These are phyloP conservation scores for Hippocampus mohnikei DNA, from an alignment of 2,113 vertebrate genomes.

Conservation along the genomic window DNA sequence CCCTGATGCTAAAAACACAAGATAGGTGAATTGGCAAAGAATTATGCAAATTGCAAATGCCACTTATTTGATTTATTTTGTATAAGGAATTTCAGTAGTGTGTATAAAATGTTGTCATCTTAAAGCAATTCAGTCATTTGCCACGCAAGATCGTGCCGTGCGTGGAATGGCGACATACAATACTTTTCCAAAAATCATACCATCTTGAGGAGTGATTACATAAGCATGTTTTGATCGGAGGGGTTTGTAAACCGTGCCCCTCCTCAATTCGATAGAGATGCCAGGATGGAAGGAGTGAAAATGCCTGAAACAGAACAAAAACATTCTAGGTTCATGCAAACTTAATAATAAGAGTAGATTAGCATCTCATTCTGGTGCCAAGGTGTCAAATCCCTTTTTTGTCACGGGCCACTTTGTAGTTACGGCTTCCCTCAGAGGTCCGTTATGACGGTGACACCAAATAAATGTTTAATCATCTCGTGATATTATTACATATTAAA, in stretches of 20 bases:
- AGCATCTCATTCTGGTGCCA: neutral
- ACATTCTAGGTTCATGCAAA: neutral
- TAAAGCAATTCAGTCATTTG: neutral
- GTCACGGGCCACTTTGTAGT: no score
- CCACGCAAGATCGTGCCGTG: neutral
- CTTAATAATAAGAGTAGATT: neutral
- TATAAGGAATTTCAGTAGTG: neutral
- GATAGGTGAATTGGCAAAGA: neutral
- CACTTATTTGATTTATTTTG: neutral
- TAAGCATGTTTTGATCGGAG: slow-evolving; percentile 17
- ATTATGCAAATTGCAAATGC: neutral
- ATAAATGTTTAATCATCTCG: no score
- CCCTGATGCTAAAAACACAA: slow-evolving; percentile 41
- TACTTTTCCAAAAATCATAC: slow-evolving; percentile 36
- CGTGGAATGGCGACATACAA: neutral
- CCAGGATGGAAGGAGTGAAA: slow-evolving; percentile 54
- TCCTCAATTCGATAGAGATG: slow-evolving; percentile 30
- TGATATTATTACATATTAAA: no score
- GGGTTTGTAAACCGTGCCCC: slow-evolving; percentile 25
- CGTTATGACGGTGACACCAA: no score
- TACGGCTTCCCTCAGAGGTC: no score
- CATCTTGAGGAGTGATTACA: slow-evolving; percentile 49
- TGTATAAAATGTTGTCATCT: neutral
- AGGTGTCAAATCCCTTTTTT: no score
- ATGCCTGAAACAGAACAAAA: slow-evolving; percentile 28